These are phyloP conservation scores for Amphilophus citrinellus DNA, from an alignment of 2,113 vertebrate genomes.

Conservation along the genomic window DNA sequence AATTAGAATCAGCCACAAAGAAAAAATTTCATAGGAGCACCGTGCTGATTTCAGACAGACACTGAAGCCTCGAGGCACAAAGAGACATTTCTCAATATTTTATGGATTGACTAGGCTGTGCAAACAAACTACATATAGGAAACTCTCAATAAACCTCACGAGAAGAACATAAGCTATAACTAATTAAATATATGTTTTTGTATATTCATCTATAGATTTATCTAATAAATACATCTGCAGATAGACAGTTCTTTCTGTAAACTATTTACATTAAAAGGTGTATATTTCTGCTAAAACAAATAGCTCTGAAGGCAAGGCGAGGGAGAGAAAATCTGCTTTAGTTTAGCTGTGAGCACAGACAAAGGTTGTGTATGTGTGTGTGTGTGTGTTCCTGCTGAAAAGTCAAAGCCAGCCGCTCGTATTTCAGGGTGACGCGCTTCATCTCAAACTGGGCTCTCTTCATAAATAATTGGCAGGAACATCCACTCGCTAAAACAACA, in stretches of 20 bases:
- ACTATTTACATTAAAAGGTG: conserved; percentile 82
- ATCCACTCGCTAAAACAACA: conserved; percentile 14
- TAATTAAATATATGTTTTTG: conserved; percentile 79
- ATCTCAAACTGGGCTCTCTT: conserved; percentile 15
- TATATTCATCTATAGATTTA: conserved; percentile 78
- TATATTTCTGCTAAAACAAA: conserved; percentile 76
- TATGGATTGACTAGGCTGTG: conserved; percentile 73
- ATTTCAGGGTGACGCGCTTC: conserved; percentile 5
- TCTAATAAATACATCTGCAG: conserved; percentile 85
- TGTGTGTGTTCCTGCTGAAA: background rate
- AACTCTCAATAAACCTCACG: conserved; percentile 72
- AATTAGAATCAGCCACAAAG: conserved; percentile 51
- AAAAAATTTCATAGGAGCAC: conserved; percentile 61
- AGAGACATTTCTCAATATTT: conserved; percentile 74
- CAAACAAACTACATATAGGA: conserved; percentile 77
- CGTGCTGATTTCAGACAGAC: conserved; percentile 62
- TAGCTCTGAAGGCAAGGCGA: conserved; percentile 68
- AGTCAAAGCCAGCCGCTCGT: conserved; percentile 27
- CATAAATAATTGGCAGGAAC: conserved; percentile 35
- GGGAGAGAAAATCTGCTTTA: conserved; percentile 51
- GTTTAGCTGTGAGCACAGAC: background rate
- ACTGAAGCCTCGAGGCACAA: conserved; percentile 72
- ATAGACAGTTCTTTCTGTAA: conserved; percentile 80
- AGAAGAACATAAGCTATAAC: conserved; percentile 76
- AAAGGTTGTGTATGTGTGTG: background rate